Evolutionary conservation across 2,797 vertebrate genomes (phyloP).

Genomic region (Chloroceryle amazona): DNA sequence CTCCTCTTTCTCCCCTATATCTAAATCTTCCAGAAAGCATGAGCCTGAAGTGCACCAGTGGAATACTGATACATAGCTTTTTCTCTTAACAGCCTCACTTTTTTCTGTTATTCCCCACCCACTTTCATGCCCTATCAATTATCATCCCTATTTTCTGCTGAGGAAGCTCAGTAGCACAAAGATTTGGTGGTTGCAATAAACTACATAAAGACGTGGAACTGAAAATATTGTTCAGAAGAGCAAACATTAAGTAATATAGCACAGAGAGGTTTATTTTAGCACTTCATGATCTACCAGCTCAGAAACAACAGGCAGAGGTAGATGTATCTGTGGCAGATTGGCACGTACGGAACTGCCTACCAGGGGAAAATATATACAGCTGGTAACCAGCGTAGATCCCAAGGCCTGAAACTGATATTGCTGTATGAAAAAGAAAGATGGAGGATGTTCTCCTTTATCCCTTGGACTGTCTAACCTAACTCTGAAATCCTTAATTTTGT

Average conservation of each 20-base stretch:
- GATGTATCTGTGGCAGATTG: neutral
- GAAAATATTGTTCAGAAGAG: neutral
- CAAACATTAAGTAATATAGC: neutral
- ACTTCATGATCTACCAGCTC: neutral
- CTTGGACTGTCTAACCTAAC: neutral
- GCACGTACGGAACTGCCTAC: neutral
- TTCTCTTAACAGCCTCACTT: neutral
- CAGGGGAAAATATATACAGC: rapidly evolving
- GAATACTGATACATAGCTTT: neutral
- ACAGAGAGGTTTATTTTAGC: neutral
- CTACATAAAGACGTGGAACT: neutral
- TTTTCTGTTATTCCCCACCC: neutral
- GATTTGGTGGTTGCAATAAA: neutral
- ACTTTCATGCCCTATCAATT: neutral
- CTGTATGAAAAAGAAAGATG: neutral
- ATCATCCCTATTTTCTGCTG: neutral
- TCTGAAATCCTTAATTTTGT: neutral
- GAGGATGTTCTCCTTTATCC: neutral
- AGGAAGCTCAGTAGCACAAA: neutral
- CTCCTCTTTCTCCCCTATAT: neutral
- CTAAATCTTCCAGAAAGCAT: neutral
- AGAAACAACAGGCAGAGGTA: neutral
- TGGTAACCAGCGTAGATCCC: neutral
- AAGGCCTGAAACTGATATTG: neutral
- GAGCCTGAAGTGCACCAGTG: neutral